phyloP scores from a whole-genome alignment of 2,797 vertebrate genomes.

The Gambusia yucatana region DNA sequence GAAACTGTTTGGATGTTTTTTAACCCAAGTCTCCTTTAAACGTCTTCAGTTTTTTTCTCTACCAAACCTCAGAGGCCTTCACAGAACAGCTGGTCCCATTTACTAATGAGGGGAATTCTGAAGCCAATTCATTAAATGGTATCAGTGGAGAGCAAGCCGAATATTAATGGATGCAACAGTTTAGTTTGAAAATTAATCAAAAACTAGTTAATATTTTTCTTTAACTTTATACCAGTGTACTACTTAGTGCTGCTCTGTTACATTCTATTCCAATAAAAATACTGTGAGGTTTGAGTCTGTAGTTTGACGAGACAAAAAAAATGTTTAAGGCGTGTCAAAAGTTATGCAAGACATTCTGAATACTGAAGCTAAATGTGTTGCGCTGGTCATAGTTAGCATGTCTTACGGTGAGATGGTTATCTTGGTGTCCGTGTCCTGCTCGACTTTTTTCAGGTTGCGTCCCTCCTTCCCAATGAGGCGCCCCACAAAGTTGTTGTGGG shows the following conservation, averaged over 20 bases:
- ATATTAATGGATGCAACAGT: background rate
- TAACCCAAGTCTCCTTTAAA: background rate
- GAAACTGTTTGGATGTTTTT: background rate
- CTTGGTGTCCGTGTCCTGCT: slow-evolving; percentile 96
- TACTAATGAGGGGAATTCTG: background rate
- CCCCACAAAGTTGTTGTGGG: slow-evolving; percentile 96
- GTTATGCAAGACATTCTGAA: background rate
- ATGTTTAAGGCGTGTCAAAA: background rate
- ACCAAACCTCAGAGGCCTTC: background rate
- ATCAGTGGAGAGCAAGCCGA: background rate
- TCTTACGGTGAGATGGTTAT: slow-evolving; percentile 97
- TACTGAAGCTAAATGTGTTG: background rate
- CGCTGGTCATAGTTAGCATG: too few relatives aligned
- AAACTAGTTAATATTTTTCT: background rate
- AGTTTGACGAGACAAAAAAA: background rate
- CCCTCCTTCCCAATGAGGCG: slow-evolving; percentile 95
- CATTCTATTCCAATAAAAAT: background rate
- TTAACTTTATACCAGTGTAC: background rate
- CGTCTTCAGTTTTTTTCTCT: background rate
- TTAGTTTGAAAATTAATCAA: background rate
- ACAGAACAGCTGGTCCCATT: background rate
- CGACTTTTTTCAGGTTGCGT: slow-evolving; percentile 94
- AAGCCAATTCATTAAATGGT: background rate
- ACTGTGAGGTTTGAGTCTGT: background rate
- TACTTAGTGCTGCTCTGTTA: background rate